Evolutionary conservation across 1,140 invertebrate species (phyloP).

Genomic region (Caenorhabditis tropicalis): DNA sequence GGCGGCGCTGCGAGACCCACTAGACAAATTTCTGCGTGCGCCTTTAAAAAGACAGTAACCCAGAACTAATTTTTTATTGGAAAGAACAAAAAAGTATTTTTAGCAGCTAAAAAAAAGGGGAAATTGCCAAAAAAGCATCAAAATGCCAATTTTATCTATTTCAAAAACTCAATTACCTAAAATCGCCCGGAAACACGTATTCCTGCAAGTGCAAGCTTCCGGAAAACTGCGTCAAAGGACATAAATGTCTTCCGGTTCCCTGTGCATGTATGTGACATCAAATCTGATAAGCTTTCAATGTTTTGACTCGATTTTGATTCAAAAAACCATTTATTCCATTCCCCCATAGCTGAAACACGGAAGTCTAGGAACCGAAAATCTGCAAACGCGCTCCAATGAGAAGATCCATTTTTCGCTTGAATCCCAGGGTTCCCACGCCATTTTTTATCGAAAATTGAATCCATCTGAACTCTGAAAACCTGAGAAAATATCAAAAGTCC

Average conservation of each 20-base stretch:
- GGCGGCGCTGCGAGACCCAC: neutral
- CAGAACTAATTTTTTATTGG: too few relatives aligned
- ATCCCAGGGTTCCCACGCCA: neutral
- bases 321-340: too few relatives aligned
- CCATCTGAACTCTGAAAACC: too few relatives aligned
- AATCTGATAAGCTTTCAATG: too few relatives aligned
- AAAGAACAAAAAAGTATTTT: too few relatives aligned
- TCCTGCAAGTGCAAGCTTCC: neutral
- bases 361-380: too few relatives aligned
- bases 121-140: neutral
- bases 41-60: too few relatives aligned
- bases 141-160: neutral
- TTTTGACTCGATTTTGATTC: too few relatives aligned
- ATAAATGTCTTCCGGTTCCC: neutral
- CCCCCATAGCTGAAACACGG: too few relatives aligned
- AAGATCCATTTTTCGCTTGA: too few relatives aligned
- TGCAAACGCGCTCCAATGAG: too few relatives aligned
- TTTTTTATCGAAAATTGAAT: neutral
- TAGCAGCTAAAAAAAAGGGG: neutral
- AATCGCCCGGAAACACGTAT: conserved; percentile 16
- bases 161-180: neutral
- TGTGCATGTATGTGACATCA: neutral
- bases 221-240: conserved; percentile 8
- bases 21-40: neutral
- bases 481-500: too few relatives aligned